These are phyloP conservation scores for Cranoglanis bouderius DNA, from an alignment of 2,113 vertebrate species.

Conservation along the genomic window DNA sequence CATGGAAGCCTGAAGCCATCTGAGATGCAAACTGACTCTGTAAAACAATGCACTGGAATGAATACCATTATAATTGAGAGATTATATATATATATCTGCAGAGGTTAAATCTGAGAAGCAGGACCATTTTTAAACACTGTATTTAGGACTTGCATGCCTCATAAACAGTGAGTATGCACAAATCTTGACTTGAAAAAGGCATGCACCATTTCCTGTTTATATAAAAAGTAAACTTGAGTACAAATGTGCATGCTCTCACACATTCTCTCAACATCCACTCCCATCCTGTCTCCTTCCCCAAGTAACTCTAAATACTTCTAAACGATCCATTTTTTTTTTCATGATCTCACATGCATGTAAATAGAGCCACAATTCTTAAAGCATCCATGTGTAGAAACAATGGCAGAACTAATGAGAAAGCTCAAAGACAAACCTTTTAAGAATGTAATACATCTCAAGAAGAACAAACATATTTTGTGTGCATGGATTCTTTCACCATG, in stretches of 20 bases:
- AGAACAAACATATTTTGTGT: not conserved
- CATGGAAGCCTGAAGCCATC: slow-evolving; percentile 87
- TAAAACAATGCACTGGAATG: slow-evolving; percentile 6
- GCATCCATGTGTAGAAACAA: not conserved
- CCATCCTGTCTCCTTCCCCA: not conserved
- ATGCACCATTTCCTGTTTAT: not conserved
- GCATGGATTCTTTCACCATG: not conserved
- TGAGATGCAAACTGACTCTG: slow-evolving; percentile 82
- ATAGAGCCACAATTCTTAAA: not conserved
- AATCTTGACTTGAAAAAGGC: not conserved
- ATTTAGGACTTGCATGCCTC: not conserved
- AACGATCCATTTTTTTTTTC: not conserved
- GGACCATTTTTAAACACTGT: not conserved
- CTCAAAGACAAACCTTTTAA: not conserved
- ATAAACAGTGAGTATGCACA: not conserved
- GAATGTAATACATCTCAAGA: not conserved
- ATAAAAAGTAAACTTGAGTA: not conserved
- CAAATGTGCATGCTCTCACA: too few species aligned
- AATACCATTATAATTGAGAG: not conserved
- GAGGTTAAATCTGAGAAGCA: not conserved
- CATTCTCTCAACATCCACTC: not conserved
- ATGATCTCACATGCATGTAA: too few species aligned
- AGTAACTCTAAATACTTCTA: not conserved
- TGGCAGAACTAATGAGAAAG: not conserved
- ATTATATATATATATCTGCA: not conserved